Evolutionary conservation across 2,797 vertebrate genomes (phyloP).

Genomic region (Eremophila alpestris): DNA sequence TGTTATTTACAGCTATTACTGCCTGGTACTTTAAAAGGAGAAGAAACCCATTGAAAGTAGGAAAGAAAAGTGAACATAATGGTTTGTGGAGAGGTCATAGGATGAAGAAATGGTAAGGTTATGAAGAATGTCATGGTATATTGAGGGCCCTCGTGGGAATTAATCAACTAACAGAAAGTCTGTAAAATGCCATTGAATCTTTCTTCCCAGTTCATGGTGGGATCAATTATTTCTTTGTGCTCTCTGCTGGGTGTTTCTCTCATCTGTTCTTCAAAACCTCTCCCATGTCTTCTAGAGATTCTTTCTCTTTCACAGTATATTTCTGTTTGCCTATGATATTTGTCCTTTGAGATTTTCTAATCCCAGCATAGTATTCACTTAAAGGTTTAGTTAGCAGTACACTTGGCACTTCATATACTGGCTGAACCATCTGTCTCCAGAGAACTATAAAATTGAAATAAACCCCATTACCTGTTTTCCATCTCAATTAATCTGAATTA

Average conservation of each 20-base stretch:
- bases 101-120: background rate
- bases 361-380: background rate
- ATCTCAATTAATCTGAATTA: background rate
- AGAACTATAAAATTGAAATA: background rate
- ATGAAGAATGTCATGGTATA: background rate
- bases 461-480: background rate
- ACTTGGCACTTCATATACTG: background rate
- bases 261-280: background rate
- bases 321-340: constrained; percentile 6
- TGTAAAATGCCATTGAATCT: background rate
- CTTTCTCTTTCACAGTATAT: background rate
- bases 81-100: background rate
- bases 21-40: background rate
- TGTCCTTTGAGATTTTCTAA: background rate
- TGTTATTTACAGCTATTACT: background rate
- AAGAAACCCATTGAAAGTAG: background rate
- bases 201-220: background rate
- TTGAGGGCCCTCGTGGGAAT: background rate
- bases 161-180: constrained; percentile 4
- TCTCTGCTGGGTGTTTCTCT: background rate
- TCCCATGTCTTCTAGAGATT: background rate
- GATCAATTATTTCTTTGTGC: constrained; percentile 19
- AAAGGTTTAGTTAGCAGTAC: background rate
- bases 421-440: background rate
- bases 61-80: background rate